phyloP scores from a whole-genome alignment of 2,888 invertebrate species.

The Prenolepis imparis region DNA sequence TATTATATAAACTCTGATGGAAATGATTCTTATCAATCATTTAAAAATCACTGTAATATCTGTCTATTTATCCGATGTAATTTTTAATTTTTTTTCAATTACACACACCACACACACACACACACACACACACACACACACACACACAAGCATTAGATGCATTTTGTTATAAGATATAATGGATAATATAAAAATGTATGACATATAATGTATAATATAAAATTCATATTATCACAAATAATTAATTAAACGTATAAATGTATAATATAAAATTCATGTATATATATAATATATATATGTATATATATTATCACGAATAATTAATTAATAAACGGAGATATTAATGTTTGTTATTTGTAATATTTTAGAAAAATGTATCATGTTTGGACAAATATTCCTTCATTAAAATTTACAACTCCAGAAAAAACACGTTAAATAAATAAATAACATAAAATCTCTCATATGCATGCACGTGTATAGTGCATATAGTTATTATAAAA shows the following conservation, averaged over 20 bases:
- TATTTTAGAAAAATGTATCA: neutral
- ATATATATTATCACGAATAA: neutral
- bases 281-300: neutral
- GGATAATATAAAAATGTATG: neutral
- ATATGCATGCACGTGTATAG: no score
- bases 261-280: neutral
- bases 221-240: neutral
- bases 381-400: neutral
- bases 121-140: no score
- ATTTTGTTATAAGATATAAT: neutral
- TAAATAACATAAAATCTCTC: neutral
- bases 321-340: neutral
- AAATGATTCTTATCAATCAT: conserved; percentile 23
- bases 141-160: no score
- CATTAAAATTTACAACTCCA: neutral
- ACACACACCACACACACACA: no score
- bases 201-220: neutral
- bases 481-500: neutral
- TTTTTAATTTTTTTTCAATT: neutral
- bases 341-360: neutral
- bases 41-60: neutral
- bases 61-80: neutral
- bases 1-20: conserved; percentile 3
- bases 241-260: neutral
- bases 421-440: neutral